Conservation (phyloP, 1,140 invertebrate species). For the Eulimnadia texana region DNA sequence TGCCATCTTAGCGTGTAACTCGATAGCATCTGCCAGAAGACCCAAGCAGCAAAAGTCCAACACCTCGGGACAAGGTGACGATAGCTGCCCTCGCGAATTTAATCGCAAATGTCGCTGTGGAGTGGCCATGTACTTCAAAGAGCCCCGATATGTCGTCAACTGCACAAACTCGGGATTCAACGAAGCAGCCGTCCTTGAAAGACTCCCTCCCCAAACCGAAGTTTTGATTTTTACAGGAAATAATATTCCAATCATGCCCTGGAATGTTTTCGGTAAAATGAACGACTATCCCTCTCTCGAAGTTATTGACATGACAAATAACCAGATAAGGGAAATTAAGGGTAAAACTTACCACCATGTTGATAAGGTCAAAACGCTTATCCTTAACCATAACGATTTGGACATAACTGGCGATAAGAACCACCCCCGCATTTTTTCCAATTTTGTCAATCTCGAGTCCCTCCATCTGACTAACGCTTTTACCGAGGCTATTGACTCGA, state of each 20-base stretch:
- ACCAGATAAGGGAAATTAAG: conserved; percentile 53
- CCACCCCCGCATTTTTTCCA: conserved; percentile 61
- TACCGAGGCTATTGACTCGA: conserved; percentile 33
- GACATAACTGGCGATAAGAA: conserved; percentile 42
- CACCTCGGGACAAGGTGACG: not conserved
- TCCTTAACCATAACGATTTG: conserved; percentile 58
- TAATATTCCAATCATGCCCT: conserved; percentile 42
- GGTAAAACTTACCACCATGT: conserved; percentile 66
- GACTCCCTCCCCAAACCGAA: conserved; percentile 48
- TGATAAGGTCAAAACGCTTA: conserved; percentile 47
- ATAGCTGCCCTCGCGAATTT: conserved; percentile 24
- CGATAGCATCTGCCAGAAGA: not conserved
- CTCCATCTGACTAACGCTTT: conserved; percentile 63
- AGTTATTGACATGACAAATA: conserved; percentile 58
- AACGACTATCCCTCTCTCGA: conserved; percentile 39
- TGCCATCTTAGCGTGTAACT: not conserved
- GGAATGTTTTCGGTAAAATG: conserved; percentile 55
- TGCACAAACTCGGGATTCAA: conserved; percentile 49
- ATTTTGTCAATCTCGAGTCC: conserved; percentile 53
- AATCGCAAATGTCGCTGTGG: conserved; percentile 24
- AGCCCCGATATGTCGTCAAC: conserved; percentile 45
- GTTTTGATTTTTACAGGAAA: conserved; percentile 62
- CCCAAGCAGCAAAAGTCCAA: not conserved
- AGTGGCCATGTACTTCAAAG: conserved; percentile 17
- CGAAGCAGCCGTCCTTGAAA: conserved; percentile 39